phyloP scores from a whole-genome alignment of 2,113 vertebrate genomes.

The Dasypus novemcinctus region DNA sequence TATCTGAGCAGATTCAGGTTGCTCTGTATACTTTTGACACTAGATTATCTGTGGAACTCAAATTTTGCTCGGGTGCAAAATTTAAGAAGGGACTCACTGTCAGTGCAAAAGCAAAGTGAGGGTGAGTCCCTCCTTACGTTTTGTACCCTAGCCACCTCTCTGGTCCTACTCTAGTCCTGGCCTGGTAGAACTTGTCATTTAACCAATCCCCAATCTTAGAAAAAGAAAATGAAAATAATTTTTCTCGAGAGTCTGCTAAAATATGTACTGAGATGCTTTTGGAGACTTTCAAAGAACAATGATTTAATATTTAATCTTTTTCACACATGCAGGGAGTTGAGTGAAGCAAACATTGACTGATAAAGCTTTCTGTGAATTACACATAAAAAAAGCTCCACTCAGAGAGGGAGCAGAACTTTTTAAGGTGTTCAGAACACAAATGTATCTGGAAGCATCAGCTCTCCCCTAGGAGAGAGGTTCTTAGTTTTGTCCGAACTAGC shows the following conservation, averaged over 20 bases:
- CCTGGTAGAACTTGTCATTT: neutral
- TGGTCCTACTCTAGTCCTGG: neutral
- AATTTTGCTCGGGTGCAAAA: neutral
- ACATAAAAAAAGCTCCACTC: neutral
- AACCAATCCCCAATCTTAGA: conserved; percentile 8
- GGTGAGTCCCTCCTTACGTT: neutral
- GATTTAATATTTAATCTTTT: conserved; percentile 50
- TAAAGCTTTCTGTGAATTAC: neutral
- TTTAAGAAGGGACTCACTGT: neutral
- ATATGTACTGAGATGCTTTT: neutral
- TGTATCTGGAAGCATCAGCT: neutral
- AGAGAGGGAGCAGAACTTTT: neutral
- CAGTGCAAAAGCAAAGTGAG: neutral
- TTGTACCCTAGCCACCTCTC: neutral
- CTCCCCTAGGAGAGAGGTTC: neutral
- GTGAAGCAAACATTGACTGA: neutral
- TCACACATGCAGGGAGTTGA: conserved; percentile 22
- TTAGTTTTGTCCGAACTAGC: neutral
- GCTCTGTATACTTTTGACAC: neutral
- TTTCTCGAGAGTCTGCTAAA: conserved; percentile 31
- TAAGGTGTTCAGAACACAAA: conserved; percentile 12
- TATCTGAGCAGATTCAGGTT: neutral
- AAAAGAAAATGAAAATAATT: conserved; percentile 32
- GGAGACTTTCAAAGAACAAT: conserved; percentile 36
- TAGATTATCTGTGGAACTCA: neutral